A percentile compares a stretch with the other conserved stretches of the same genome.
Evolutionary conservation across 2,113 vertebrate genomes (phyloP).

Genomic region (Pedetes capensis): DNA sequence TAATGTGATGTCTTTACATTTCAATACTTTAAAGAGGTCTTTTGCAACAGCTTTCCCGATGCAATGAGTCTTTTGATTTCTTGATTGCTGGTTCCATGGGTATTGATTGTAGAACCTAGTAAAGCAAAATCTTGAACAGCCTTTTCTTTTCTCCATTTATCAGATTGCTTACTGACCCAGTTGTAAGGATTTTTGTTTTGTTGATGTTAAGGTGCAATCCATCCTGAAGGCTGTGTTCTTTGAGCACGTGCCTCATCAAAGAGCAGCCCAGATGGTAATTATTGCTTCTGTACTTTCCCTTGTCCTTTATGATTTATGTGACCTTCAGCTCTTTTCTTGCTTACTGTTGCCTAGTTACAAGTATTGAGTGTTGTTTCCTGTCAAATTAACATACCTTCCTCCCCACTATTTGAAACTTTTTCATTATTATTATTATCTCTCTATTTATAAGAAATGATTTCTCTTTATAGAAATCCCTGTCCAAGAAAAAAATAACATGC

Average conservation of each 20-base stretch:
- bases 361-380: not conserved
- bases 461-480: not conserved
- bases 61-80: no score
- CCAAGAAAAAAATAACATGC: not conserved
- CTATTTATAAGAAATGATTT: not conserved
- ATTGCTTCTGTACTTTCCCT: not conserved
- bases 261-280: not conserved
- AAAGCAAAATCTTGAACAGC: no score
- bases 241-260: not conserved
- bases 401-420: not conserved
- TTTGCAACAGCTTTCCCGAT: no score
- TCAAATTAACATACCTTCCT: not conserved
- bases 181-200: no score
- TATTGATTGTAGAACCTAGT: no score
- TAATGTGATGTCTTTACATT: no score
- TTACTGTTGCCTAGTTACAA: not conserved
- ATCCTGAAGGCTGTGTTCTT: no score
- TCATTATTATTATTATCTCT: not conserved
- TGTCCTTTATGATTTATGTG: not conserved
- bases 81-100: no score
- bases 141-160: no score
- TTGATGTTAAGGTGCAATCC: no score
- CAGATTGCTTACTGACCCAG: no score
- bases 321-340: not conserved
- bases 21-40: no score